A percentile compares a stretch with the other conserved stretches of the same genome.
Evolutionary conservation across 1,140 invertebrate species (phyloP).

Genomic region (Drosophila kepulauana): DNA sequence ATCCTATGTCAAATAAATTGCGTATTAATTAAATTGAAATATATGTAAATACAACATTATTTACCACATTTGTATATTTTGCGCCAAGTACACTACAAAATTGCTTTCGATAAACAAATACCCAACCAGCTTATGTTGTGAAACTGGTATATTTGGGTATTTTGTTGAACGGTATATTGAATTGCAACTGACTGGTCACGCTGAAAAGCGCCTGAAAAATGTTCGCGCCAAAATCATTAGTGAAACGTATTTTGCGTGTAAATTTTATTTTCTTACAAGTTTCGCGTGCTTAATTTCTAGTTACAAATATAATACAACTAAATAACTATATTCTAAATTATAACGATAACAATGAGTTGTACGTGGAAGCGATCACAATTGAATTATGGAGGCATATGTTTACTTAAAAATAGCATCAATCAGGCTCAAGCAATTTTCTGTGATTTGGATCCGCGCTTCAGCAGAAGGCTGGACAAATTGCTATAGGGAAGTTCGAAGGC

Average conservation of each 20-base stretch:
- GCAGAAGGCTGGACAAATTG: slow-evolving; percentile 75
- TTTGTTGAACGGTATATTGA: no score
- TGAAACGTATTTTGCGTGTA: not conserved
- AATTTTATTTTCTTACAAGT: not conserved
- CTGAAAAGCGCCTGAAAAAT: no score
- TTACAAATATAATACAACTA: slow-evolving; percentile 47
- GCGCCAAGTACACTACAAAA: no score
- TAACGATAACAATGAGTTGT: slow-evolving; percentile 58
- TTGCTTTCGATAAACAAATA: no score
- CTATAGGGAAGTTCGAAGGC: slow-evolving; percentile 83
- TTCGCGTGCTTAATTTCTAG: slow-evolving; percentile 5
- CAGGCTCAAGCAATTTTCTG: slow-evolving; percentile 54
- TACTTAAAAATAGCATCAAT: slow-evolving; percentile 62
- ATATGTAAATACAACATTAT: no score
- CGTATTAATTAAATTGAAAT: no score
- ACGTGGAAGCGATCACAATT: slow-evolving; percentile 78
- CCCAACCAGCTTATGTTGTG: no score
- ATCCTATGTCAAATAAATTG: no score
- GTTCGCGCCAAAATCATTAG: not conserved
- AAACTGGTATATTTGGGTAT: no score
- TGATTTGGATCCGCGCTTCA: slow-evolving; percentile 42
- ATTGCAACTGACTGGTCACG: no score
- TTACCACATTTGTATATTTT: no score
- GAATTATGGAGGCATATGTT: slow-evolving; percentile 62
- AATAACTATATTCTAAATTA: slow-evolving; percentile 47